A percentile compares a stretch with the other conserved stretches of the same genome.
These are phyloP conservation scores for Pygoscelis adeliae DNA, from an alignment of 2,113 vertebrate species.

Conservation along the genomic window DNA sequence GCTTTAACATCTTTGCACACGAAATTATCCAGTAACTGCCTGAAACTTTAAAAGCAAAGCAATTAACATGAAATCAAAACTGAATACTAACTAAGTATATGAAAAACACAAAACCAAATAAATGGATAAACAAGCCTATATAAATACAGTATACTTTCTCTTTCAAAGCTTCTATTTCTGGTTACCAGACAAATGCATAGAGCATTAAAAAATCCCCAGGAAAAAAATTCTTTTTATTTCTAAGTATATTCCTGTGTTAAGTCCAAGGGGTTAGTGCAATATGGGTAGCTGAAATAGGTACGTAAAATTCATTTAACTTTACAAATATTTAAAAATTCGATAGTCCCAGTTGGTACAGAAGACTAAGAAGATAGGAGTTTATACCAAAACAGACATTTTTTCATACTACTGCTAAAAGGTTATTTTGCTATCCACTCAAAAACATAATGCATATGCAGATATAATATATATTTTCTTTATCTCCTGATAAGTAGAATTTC, in stretches of 20 bases:
- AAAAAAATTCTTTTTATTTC: neutral
- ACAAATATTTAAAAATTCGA: neutral
- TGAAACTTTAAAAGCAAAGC: conserved; percentile 13
- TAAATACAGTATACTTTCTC: neutral
- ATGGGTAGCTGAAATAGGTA: neutral
- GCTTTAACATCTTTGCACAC: neutral
- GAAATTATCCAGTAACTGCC: neutral
- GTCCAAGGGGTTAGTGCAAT: neutral
- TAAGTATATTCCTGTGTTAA: neutral
- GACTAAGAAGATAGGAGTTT: neutral
- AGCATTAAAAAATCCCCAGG: neutral
- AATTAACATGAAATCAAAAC: conserved; percentile 38
- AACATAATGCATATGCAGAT: neutral
- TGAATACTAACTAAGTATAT: neutral
- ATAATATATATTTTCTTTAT: neutral
- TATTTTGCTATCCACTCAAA: neutral
- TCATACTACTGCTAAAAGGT: neutral
- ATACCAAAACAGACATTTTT: neutral
- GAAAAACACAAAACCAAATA: neutral
- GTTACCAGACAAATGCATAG: neutral
- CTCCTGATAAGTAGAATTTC: neutral
- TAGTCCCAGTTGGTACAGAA: rapidly evolving
- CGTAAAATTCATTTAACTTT: neutral
- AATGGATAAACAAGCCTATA: neutral
- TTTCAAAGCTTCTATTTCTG: neutral